Evolutionary conservation across 2,888 invertebrate genomes (phyloP), one percentile per base, ranked within the genome.

Genomic region (Thera obeliscata): DNA sequence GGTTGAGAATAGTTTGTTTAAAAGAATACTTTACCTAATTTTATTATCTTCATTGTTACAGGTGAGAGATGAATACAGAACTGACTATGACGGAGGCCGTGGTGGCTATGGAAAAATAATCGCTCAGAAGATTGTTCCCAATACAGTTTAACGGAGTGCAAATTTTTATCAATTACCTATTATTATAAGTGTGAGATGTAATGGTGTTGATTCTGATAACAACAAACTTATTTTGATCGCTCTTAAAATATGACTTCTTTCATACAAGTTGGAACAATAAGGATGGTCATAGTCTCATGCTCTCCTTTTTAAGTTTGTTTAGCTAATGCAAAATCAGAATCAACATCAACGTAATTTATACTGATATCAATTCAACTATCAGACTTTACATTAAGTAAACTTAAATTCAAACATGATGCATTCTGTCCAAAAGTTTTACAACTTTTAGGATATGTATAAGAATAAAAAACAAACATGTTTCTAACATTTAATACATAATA

Each of bases 11-110:
- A 22, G 22, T 22, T 22, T 22, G 22, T 22, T 22, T 22, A 22
- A 22, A 22, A 22, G 1, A 22, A 22, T 22, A 22, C 22, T 22
- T 22, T 22, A 22, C 22, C 22, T 22, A 22, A 22, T 38, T 38
- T 38, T 38, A 38, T 38, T 38, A 22, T 38, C 3, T 38, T 6
- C 6, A 38, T 8, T 56, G 54, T 91, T 88, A 50, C 86, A 98
- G 97, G 98, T 99, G 3, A 95, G 99, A 79, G 99, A 99, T 86
- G 99, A 99, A 93, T 99, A 99, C 85, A 95, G 99, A 84, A 98
- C 98, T 73, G 99, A 99, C 86, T 99, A 96, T 90, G 99, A 99
- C 87, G 96, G 97, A 48, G 99, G 99, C 0, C 94, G 99, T 87
- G 99, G 99, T 60, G 99, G 99, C 22, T 99, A 99, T 90, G 99